Percentiles rank a stretch among this genome's conserved stretches.
Conservation (phyloP, 2,888 invertebrate genomes). For the Allolobophora icterica region DNA sequence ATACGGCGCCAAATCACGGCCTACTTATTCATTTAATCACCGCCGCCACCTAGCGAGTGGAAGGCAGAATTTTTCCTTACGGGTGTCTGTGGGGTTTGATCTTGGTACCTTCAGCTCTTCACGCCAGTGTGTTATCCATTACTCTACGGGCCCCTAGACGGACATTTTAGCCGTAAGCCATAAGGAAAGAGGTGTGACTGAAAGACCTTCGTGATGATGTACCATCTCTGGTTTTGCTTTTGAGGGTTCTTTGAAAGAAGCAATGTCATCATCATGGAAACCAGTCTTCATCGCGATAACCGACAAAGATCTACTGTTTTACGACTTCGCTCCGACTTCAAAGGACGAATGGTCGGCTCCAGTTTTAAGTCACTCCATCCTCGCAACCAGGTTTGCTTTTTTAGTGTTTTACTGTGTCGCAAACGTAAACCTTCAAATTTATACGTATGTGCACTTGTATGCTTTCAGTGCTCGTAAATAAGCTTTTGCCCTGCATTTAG, state of each 20-base stretch:
- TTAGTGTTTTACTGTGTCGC: neutral
- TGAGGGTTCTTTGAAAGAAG: constrained; percentile 28
- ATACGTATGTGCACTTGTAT: no score
- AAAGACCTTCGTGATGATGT: neutral
- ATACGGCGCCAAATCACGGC: no score
- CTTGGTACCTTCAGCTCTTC: no score
- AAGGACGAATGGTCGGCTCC: constrained; percentile 95
- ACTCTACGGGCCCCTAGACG: no score
- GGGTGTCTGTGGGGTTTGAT: no score
- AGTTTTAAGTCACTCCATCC: constrained; percentile 74
- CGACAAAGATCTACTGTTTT: constrained; percentile 89
- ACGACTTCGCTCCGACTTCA: constrained; percentile 95
- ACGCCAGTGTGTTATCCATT: no score
- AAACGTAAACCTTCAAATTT: neutral
- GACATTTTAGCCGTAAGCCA: no score
- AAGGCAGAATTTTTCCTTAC: no score
- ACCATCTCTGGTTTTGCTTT: neutral
- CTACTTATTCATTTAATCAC: no score
- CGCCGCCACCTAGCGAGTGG: no score
- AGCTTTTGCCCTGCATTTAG: no score
- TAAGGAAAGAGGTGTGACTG: neutral
- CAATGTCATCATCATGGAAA: constrained; percentile 73
- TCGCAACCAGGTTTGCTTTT: constrained; percentile 79
- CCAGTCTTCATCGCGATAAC: constrained; percentile 94
- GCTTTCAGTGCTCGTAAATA: no score